Base-by-base conservation (phyloP, 1,140 invertebrate genomes). In the Drosophila orosa region DNA sequence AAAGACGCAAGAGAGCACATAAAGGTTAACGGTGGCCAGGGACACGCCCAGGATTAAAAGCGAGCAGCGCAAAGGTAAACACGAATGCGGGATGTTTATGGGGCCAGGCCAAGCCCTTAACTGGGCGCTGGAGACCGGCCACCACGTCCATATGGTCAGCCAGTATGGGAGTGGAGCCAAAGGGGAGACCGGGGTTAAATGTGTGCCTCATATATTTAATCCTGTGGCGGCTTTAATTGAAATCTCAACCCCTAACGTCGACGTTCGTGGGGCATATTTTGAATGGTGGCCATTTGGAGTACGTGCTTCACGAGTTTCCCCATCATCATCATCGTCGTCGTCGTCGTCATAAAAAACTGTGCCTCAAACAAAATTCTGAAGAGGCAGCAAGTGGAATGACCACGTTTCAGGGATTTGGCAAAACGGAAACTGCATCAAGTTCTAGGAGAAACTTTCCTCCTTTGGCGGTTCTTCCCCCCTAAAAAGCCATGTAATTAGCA, bases 401-500 rank as follows among this genome's bases (percentile, higher is more conserved):
- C 65, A 71, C 67, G 67, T 58, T 66, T 67, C 45, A 66, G 29
- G 45, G 65, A 68, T 68, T 68, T 66, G 29, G 45, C 5, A 42
- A 67, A 67, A 68, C n/a, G 66, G 33, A 72, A 71, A 72, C 68
- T 72, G 65, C 65, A 58, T 48, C 25, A 48, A 71, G 33, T 69
- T 33, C 12, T 25, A 24, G 13, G 13, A 40, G 27, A 48, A 71
- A 72, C 33, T 58, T 72, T 72, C 22, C 13, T 72, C 27, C 22
- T 69, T 69, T 39, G 40, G 31, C 3, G 31, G 9, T 12, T 54
- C 12, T 31, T 24, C n/a, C n/a, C 35, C 37, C 15, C 75, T 74
- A 85, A 85, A 85, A 80, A 73, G 71, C 71, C 42, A 44, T 73
- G 75, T 79, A 87, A 83, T 86, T 86, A 87, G 79, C 75, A 71